Conservation (phyloP, 2,888 invertebrate species). For the Acanthosepion esculentum region DNA sequence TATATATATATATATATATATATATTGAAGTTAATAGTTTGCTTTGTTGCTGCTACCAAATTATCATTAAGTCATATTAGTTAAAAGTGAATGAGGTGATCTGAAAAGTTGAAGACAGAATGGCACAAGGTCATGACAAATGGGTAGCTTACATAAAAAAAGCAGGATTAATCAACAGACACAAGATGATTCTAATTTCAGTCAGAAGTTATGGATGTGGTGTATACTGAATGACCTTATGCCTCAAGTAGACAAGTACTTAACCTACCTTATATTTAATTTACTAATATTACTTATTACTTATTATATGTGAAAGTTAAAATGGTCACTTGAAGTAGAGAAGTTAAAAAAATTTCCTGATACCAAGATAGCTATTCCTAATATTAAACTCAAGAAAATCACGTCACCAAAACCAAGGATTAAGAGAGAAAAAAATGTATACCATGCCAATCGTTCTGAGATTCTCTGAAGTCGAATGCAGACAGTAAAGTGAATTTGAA, state of each 20-base stretch:
- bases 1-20: background rate
- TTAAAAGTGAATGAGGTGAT: too few species aligned
- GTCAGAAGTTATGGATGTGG: too few species aligned
- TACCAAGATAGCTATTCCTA: background rate
- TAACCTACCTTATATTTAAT: background rate
- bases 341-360: background rate
- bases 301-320: background rate
- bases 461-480: constrained; percentile 20
- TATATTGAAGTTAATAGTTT: too few species aligned
- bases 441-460: background rate
- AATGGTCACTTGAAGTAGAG: too few species aligned
- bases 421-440: background rate
- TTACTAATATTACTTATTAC: background rate
- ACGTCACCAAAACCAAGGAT: background rate
- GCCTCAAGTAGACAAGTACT: background rate
- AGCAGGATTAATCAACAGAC: too few species aligned
- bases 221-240: background rate
- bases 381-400: background rate
- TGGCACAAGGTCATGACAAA: too few species aligned
- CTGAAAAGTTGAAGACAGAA: too few species aligned
- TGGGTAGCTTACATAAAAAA: too few species aligned
- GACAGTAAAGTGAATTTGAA: constrained; percentile 33
- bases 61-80: too few species aligned
- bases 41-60: too few species aligned
- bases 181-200: too few species aligned